A percentile compares a stretch with the other conserved stretches of the same genome.
These are phyloP conservation scores for Ephestia elutella DNA, from an alignment of 1,140 invertebrate species.

Conservation along the genomic window DNA sequence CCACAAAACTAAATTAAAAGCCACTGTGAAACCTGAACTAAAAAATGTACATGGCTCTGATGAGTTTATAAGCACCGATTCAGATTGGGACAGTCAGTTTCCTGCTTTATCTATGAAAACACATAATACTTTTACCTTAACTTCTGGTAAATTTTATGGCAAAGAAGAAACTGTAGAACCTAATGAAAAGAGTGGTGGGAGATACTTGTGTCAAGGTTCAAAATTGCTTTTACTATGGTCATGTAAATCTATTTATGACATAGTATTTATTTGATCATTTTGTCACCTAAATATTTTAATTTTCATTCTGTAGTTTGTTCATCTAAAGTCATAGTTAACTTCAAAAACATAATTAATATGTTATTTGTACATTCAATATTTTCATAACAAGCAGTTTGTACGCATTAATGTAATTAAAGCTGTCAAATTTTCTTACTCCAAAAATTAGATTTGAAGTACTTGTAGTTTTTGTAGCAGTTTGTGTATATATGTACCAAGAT, in stretches of 20 bases:
- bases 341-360: no score
- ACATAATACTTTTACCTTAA: constrained; percentile 61
- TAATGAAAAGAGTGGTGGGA: constrained; percentile 55
- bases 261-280: not conserved
- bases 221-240: constrained; percentile 12
- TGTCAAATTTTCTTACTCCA: no score
- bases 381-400: no score
- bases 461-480: no score
- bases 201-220: constrained; percentile 56
- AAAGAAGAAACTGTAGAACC: constrained; percentile 44
- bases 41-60: constrained; percentile 45
- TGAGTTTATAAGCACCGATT: constrained; percentile 57
- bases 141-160: constrained; percentile 44
- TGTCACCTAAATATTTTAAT: no score
- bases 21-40: constrained; percentile 25
- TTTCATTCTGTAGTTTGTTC: no score
- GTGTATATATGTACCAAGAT: no score
- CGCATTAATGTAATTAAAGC: no score
- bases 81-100: constrained; percentile 63
- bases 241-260: constrained; percentile 4
- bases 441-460: no score
- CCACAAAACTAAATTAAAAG: constrained; percentile 50
- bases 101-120: constrained; percentile 57
- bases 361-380: no score
- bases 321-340: no score